These are phyloP conservation scores for Styela plicata DNA, from an alignment of 23 tunicate species.

Conservation along the genomic window DNA sequence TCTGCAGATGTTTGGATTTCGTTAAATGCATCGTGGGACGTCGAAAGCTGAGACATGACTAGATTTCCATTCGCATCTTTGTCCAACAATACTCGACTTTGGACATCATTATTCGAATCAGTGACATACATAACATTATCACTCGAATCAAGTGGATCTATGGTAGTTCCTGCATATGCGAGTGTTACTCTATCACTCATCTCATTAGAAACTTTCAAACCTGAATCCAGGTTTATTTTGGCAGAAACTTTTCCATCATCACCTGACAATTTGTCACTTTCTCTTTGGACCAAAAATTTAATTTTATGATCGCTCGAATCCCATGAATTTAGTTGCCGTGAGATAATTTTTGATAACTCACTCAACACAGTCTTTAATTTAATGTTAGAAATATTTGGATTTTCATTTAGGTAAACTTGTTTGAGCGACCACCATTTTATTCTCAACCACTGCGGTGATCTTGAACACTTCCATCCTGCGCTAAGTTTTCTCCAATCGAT, in stretches of 20 bases:
- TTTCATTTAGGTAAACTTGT: slow-evolving; percentile 34
- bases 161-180: background rate
- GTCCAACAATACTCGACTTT: background rate
- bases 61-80: background rate
- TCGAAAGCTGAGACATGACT: background rate
- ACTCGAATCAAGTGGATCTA: background rate
- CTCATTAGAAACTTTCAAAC: background rate
- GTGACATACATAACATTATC: slow-evolving; percentile 1
- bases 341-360: slow-evolving; percentile 16
- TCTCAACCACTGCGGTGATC: slow-evolving; percentile 90
- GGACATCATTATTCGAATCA: slow-evolving; percentile 2
- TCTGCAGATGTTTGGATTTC: background rate
- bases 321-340: background rate
- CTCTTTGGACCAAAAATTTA: background rate
- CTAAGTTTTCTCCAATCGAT: slow-evolving; percentile 65
- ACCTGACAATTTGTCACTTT: background rate
- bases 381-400: background rate
- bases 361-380: background rate
- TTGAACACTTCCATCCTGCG: slow-evolving; percentile 69
- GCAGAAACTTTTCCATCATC: background rate
- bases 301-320: background rate
- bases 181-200: background rate
- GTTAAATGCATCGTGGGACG: background rate
- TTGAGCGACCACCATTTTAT: slow-evolving; percentile 68
- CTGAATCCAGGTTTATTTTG: background rate